These are phyloP conservation scores for Drosophila melanogaster DNA, from an alignment of 1,140 invertebrate species.

Conservation along the genomic window Release_6_plus_ISO1_MT NT_033777.3:23311501-23312000, in stretches of 20 bases:
- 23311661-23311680: background rate
- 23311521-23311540: conserved; percentile 7
- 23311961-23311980: conserved; percentile 48
- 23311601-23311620: background rate
- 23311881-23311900: background rate
- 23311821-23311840: background rate
- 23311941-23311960: conserved; percentile 8
- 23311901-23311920: conserved; percentile 10
- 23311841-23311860: background rate
- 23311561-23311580: conserved; percentile 4
- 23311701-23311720: background rate
- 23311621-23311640: background rate
- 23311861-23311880: background rate
- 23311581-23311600: conserved; percentile 1
- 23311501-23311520: background rate
- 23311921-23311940: conserved; percentile 8
- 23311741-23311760: background rate
- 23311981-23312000: conserved; percentile 69
- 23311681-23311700: background rate
- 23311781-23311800: background rate
- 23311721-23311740: background rate
- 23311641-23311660: conserved; percentile 5
- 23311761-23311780: background rate
- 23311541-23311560: conserved; percentile 1
- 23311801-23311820: no score